These are phyloP conservation scores for Raphicerus campestris DNA, from an alignment of 2,113 vertebrate genomes.

Conservation along the genomic window DNA sequence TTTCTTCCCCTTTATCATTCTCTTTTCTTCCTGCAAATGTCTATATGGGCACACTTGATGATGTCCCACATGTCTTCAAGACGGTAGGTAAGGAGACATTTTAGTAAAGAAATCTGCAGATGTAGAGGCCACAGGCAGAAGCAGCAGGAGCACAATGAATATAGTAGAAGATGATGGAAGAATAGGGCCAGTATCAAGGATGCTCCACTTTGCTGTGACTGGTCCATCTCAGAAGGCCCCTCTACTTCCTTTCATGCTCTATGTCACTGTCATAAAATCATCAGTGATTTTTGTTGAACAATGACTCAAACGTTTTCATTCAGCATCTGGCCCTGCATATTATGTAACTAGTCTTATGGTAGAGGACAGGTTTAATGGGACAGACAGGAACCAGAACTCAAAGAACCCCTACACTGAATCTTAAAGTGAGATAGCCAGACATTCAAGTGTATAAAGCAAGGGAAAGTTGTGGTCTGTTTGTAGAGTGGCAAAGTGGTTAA, in stretches of 20 bases:
- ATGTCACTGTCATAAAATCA: neutral
- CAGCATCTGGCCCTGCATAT: neutral
- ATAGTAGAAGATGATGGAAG: neutral
- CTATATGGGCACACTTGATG: neutral
- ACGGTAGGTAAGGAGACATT: neutral
- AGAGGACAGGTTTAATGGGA: neutral
- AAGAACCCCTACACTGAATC: neutral
- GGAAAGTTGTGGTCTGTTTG: neutral
- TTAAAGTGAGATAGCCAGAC: neutral
- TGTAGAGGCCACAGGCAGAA: neutral
- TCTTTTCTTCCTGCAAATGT: neutral
- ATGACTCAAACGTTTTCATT: neutral
- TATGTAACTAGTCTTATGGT: neutral
- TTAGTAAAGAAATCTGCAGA: neutral
- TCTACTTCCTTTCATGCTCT: neutral
- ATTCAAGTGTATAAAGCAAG: neutral
- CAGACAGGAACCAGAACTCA: neutral
- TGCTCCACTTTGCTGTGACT: neutral
- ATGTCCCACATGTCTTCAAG: neutral
- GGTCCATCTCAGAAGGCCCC: neutral
- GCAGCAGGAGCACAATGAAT: neutral
- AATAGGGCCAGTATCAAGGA: neutral
- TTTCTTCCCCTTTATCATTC: neutral
- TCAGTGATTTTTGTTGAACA: neutral
- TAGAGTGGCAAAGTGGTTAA: neutral